These are phyloP conservation scores for Falco biarmicus DNA, from an alignment of 2,797 vertebrate genomes.

Conservation along the genomic window DNA sequence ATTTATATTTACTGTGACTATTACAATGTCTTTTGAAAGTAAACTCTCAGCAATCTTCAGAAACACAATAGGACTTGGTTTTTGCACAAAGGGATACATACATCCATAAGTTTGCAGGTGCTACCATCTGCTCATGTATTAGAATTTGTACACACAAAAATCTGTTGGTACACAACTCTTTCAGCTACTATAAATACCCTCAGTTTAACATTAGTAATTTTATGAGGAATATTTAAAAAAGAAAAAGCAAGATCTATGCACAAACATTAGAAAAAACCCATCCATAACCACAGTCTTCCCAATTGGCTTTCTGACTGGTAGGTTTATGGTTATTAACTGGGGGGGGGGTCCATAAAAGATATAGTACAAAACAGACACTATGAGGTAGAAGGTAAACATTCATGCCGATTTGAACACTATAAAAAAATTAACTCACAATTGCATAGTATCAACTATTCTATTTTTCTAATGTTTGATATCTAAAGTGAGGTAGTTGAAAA, in stretches of 20 bases:
- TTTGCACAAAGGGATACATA: neutral
- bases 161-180: neutral
- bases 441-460: neutral
- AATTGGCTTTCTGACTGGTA: neutral
- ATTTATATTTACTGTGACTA: neutral
- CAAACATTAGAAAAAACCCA: neutral
- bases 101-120: constrained; percentile 6
- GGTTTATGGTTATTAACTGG: neutral
- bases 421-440: neutral
- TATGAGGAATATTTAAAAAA: neutral
- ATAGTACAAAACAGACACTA: neutral
- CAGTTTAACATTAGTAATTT: neutral
- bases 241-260: neutral
- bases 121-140: neutral
- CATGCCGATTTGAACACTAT: neutral
- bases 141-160: neutral
- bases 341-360: neutral
- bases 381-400: neutral
- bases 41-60: constrained; percentile 7
- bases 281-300: neutral
- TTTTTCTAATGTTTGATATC: neutral
- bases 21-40: neutral
- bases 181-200: neutral
- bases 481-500: neutral
- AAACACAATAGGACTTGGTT: neutral